Conservation (phyloP, 2,888 invertebrate species). For the Eristalis tenax region DNA sequence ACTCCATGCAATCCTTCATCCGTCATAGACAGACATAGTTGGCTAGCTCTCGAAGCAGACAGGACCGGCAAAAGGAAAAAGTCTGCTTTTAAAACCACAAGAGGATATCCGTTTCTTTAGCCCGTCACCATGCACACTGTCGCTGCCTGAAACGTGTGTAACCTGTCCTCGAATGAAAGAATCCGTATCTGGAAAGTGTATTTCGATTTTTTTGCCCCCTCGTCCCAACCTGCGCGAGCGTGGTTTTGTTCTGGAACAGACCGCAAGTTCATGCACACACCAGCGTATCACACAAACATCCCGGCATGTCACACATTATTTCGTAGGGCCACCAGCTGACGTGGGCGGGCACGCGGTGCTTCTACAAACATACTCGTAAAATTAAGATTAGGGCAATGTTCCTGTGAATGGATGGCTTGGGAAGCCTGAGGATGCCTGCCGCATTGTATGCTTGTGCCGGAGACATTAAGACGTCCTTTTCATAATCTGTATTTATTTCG, state of each 20-base stretch:
- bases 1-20: not conserved
- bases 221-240: not conserved
- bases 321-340: conserved; percentile 20
- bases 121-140: not conserved
- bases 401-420: conserved; percentile 28
- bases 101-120: not conserved
- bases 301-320: conserved; percentile 42
- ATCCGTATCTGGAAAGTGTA: conserved; percentile 40
- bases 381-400: conserved; percentile 58
- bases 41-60: not conserved
- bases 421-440: conserved; percentile 4
- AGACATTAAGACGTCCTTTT: conserved; percentile 16
- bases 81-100: not conserved
- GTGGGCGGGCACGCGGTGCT: not conserved
- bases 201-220: not conserved
- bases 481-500: conserved; percentile 58
- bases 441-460: not conserved
- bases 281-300: conserved; percentile 38
- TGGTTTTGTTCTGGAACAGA: not conserved
- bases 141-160: not conserved
- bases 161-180: conserved; percentile 24
- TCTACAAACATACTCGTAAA: conserved; percentile 33
- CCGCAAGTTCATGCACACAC: not conserved
- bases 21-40: not conserved
- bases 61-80: not conserved